phyloP scores from a whole-genome alignment of 2,113 vertebrate species.

The Microcebus murinus region DNA sequence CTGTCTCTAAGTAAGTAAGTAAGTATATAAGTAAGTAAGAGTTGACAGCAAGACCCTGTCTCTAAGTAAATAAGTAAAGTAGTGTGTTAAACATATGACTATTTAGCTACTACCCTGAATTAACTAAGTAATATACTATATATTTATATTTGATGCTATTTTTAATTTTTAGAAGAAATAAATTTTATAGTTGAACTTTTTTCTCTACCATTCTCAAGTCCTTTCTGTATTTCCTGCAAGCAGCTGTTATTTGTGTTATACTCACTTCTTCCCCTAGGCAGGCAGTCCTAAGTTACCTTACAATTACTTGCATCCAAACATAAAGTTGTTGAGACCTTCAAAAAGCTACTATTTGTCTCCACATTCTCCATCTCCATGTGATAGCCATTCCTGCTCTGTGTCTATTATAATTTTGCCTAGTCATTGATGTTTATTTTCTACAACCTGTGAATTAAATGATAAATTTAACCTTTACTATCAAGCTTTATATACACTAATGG shows the following conservation, averaged over 20 bases:
- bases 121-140: background rate
- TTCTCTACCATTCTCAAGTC: background rate
- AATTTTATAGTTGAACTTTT: background rate
- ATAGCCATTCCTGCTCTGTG: background rate
- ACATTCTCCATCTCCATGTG: background rate
- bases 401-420: background rate
- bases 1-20: no score
- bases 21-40: no score
- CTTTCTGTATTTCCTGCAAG: background rate
- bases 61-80: no score
- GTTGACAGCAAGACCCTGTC: no score
- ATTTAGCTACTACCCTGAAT: background rate
- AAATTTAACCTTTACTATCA: background rate
- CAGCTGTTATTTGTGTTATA: background rate
- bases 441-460: background rate
- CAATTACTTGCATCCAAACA: background rate
- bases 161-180: constrained; percentile 26
- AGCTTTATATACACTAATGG: background rate
- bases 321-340: background rate
- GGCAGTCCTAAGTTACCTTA: background rate
- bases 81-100: background rate
- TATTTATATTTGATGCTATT: constrained; percentile 16
- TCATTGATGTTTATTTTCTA: background rate
- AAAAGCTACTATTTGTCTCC: background rate
- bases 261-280: background rate